These are phyloP conservation scores for chimpanzee (Pan troglodytes) DNA, from an alignment of 2,113 vertebrate species.

Conservation along the genomic window DNA sequence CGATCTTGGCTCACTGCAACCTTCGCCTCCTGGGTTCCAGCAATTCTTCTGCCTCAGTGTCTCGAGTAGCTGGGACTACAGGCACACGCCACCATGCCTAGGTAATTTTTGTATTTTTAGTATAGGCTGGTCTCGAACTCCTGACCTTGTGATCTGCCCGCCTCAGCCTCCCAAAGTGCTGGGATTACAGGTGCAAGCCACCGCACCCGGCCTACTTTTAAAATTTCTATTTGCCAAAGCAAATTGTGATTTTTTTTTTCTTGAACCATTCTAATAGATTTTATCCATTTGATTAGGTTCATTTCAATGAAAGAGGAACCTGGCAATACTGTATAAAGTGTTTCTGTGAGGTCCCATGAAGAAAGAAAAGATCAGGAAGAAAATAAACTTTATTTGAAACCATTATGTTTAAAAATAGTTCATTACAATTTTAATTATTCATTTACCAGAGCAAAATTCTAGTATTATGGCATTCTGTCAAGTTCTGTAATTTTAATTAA, in stretches of 20 bases:
- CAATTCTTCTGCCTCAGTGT: too few species aligned
- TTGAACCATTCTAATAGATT: background rate
- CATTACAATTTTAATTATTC: background rate
- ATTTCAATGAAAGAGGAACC: background rate
- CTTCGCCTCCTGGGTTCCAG: too few species aligned
- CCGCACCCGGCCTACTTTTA: background rate
- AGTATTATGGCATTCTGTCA: background rate
- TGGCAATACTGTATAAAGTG: background rate
- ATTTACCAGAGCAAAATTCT: background rate
- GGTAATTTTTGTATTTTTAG: too few species aligned
- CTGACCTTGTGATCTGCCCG: too few species aligned
- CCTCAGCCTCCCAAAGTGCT: too few species aligned
- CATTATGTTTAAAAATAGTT: background rate
- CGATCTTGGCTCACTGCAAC: too few species aligned
- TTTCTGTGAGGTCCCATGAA: background rate
- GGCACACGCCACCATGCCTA: accelerated
- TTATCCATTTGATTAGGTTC: background rate
- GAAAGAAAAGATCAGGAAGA: background rate
- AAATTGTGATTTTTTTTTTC: background rate
- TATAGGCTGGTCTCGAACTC: too few species aligned
- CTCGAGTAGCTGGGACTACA: too few species aligned
- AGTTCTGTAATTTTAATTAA: background rate
- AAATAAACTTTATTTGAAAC: background rate
- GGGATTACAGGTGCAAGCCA: too few species aligned
- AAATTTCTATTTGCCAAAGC: background rate